phyloP scores from a whole-genome alignment of 2,888 invertebrate species.

The Ligdia adustata region DNA sequence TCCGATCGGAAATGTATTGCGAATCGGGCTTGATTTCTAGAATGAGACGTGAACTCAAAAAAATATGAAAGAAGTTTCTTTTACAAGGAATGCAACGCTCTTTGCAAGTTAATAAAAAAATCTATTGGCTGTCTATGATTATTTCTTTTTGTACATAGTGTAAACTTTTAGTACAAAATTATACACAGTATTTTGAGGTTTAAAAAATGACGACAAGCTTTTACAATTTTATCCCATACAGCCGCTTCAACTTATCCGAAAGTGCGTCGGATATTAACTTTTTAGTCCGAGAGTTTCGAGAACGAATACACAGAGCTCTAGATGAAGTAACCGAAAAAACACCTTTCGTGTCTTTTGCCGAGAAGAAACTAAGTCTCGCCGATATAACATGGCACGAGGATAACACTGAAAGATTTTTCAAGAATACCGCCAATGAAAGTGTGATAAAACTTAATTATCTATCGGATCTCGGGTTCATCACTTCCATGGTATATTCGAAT shows the following conservation, averaged over 20 bases:
- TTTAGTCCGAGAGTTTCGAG: conserved; percentile 58
- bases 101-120: too few relatives aligned
- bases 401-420: conserved; percentile 59
- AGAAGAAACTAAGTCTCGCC: conserved; percentile 41
- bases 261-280: conserved; percentile 56
- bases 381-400: conserved; percentile 58
- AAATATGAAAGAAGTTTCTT: too few relatives aligned
- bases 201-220: conserved; percentile 43
- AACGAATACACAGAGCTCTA: conserved; percentile 54
- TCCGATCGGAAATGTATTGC: too few relatives aligned
- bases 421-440: conserved; percentile 55
- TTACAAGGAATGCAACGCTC: too few relatives aligned
- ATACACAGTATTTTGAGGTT: too few relatives aligned
- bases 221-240: conserved; percentile 50
- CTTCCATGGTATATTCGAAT: conserved; percentile 64
- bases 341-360: conserved; percentile 59
- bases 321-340: conserved; percentile 43
- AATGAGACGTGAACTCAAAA: too few relatives aligned
- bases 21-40: too few relatives aligned
- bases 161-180: too few relatives aligned
- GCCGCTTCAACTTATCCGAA: conserved; percentile 54
- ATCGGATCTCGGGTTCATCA: conserved; percentile 60
- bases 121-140: too few relatives aligned
- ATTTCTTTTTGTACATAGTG: too few relatives aligned
- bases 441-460: conserved; percentile 51